Evolutionary conservation across 1,140 invertebrate genomes (phyloP), one percentile per base, ranked within the genome.

Genomic region (Anastatus disparis): DNA sequence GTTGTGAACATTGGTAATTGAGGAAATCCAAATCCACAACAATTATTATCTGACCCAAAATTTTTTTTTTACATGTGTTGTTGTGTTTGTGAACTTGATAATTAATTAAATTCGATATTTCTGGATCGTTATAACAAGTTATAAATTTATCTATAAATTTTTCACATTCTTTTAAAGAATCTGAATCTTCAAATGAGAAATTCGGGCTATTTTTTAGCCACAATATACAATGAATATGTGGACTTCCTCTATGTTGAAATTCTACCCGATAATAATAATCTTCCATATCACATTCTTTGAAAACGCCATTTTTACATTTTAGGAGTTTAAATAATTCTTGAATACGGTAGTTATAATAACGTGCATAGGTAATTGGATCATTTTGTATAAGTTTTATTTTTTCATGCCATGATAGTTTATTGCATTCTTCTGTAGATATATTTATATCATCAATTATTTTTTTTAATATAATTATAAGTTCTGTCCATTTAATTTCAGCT

Each of bases 221-320:
- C 10, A 75, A 29, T 12, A 82, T 40, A 38, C 74, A 76, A 55
- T 83, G 79, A 8, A 75, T 64, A 70, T 78, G 79, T 58, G 75
- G 82, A 72, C 74, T 79, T 24, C 81, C 87, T 70, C 79, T 75
- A 77, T 85, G 82, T 77, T 84, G 83, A 78, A 85, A 87, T 80
- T 84, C 85, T 73, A 84, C 82, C 76, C 79, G 70, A 48, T 75
- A 78, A 63, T 77, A 81, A 63, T 63, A 73, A 64, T 80, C 70
- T 56, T 50, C 63, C 20, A 72, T 27, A 40, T 71, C 35, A 52
- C 70, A 40, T 22, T 53, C 13, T 26, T 46, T 17, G 42, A 75
- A 75, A 31, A 42, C 3, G 56, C 72, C 70, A 58, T 76, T 62
- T 26, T 70, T 17, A 17, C 6, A 64, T 50, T 62, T 44, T 17